These are phyloP conservation scores for Portunus trituberculatus DNA, from an alignment of 1,140 invertebrate species.

Conservation along the genomic window DNA sequence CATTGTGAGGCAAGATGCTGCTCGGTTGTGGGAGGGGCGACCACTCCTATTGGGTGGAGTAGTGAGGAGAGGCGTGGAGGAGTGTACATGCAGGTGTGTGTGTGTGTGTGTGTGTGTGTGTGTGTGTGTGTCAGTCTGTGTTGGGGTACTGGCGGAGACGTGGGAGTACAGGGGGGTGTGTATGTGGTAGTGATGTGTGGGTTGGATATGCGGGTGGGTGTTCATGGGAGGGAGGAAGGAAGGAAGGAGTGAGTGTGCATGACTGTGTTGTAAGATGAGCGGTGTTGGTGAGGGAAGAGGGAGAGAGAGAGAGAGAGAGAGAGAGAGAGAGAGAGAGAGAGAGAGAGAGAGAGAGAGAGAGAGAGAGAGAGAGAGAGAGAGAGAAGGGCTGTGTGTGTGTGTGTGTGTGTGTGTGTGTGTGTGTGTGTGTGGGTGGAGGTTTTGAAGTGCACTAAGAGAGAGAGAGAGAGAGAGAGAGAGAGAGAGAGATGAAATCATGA, in stretches of 20 bases:
- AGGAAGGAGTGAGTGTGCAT: neutral
- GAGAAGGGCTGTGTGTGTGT: too few species aligned
- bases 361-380: too few species aligned
- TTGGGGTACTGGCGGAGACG: neutral
- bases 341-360: too few species aligned
- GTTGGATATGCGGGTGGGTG: too few species aligned
- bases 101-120: neutral
- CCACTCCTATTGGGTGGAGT: neutral
- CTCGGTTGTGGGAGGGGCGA: neutral
- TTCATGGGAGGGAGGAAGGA: neutral
- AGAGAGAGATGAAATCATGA: too few species aligned
- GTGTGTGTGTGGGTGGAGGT: neutral
- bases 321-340: too few species aligned
- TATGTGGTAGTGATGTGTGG: too few species aligned
- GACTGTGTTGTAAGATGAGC: neutral
- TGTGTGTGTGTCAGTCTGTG: neutral
- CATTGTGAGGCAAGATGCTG: slow-evolving; percentile 9
- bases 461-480: too few species aligned
- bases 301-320: too few species aligned
- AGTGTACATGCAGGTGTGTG: neutral
- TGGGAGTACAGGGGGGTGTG: too few species aligned
- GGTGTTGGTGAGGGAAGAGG: too few species aligned
- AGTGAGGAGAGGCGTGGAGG: neutral
- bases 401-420: neutral
- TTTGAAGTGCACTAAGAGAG: too few species aligned